Conservation (phyloP, 1,140 invertebrate genomes). For the Drosophila ironensis region DNA sequence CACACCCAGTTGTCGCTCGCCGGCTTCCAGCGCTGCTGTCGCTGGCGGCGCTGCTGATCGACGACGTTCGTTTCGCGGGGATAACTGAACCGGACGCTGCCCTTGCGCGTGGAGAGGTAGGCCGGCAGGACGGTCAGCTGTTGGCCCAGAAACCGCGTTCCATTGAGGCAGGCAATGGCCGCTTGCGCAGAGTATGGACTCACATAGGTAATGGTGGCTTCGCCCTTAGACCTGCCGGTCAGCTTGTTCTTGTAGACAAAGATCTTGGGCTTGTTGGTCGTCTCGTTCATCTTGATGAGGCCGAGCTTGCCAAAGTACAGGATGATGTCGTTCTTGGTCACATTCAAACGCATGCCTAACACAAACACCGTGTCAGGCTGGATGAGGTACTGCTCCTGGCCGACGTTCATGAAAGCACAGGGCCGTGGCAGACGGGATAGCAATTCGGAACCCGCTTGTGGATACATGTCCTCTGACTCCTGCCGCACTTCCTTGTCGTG, state of each 20-base stretch:
- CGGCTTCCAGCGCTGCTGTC: conserved; percentile 58
- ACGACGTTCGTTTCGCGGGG: conserved; percentile 20
- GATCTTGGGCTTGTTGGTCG: conserved; percentile 49
- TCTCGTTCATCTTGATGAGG: conserved; percentile 40
- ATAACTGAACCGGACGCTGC: conserved; percentile 47
- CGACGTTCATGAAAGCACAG: conserved; percentile 19
- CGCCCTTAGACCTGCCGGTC: conserved; percentile 56
- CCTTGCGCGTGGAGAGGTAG: conserved; percentile 47
- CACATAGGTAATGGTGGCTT: conserved; percentile 60
- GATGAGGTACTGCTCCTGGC: conserved; percentile 42
- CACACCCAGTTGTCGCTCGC: conserved; percentile 63
- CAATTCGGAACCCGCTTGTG: not conserved
- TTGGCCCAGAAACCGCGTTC: conserved; percentile 47
- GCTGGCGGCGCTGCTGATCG: conserved; percentile 27
- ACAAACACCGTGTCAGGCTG: conserved; percentile 58
- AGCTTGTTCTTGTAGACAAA: conserved; percentile 69
- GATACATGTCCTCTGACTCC: not conserved
- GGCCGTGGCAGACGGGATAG: not conserved
- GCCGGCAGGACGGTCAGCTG: conserved; percentile 52
- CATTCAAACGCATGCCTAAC: conserved; percentile 53
- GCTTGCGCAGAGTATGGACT: conserved; percentile 47
- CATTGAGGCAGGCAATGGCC: conserved; percentile 41
- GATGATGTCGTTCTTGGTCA: conserved; percentile 64
- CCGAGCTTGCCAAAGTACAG: conserved; percentile 52
- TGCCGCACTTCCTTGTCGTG: not conserved